Conservation (phyloP, 2,888 invertebrate species). For the Elysia crispata region DNA sequence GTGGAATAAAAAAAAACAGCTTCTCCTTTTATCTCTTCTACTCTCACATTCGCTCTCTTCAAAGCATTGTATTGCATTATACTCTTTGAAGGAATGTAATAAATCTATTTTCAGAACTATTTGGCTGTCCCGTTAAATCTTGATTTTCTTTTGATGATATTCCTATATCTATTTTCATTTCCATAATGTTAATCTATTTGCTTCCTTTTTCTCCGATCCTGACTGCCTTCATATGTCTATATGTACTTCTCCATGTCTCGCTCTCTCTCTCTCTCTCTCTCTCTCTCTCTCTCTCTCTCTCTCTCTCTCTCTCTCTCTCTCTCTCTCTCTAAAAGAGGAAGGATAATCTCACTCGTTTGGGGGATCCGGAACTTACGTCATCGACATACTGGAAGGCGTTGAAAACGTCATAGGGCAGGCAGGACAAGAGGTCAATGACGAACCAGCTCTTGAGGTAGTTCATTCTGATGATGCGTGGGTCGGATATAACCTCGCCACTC, state of each 20-base stretch:
- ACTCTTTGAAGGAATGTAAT: no score
- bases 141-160: no score
- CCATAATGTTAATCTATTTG: no score
- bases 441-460: conserved; percentile 99
- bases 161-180: no score
- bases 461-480: conserved; percentile 86
- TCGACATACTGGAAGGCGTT: conserved; percentile 99
- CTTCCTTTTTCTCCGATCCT: no score
- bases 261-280: not conserved
- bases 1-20: no score
- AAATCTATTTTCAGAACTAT: no score
- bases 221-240: no score
- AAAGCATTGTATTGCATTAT: no score
- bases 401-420: conserved; percentile 99
- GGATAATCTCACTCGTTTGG: not conserved
- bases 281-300: conserved; percentile 1
- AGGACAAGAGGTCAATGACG: conserved; percentile 98
- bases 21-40: no score
- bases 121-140: no score
- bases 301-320: not conserved
- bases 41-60: no score
- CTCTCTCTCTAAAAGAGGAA: not conserved
- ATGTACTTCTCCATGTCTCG: not conserved
- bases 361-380: conserved; percentile 79
- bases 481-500: conserved; percentile 91